These are phyloP conservation scores for Ispidina picta DNA, from an alignment of 2,797 vertebrate genomes.

Conservation along the genomic window DNA sequence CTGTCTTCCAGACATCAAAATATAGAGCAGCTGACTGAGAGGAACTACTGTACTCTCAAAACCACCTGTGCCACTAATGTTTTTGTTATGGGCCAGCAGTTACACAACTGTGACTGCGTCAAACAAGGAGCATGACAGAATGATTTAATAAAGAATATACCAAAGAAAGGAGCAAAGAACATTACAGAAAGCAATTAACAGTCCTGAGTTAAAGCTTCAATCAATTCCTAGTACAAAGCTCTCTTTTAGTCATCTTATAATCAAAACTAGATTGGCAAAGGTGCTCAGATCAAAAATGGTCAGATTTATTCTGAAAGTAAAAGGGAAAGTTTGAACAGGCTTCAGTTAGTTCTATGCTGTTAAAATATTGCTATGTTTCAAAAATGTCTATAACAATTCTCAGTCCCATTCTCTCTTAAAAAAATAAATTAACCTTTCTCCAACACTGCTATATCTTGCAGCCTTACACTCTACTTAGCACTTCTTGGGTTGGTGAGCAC, in stretches of 20 bases:
- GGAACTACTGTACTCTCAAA: neutral
- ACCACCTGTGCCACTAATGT: conserved; percentile 13
- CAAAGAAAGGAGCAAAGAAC: neutral
- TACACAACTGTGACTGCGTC: neutral
- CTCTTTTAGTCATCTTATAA: neutral
- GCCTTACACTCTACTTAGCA: neutral
- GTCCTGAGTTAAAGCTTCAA: neutral
- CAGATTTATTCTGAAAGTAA: neutral
- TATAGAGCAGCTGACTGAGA: neutral
- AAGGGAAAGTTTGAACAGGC: neutral
- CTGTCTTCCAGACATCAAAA: conserved; percentile 13
- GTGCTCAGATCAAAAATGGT: neutral
- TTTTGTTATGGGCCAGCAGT: conserved; percentile 24
- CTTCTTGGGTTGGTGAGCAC: neutral
- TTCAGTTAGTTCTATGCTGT: neutral
- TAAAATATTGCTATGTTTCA: neutral
- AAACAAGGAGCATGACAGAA: neutral
- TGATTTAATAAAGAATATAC: conserved; percentile 19
- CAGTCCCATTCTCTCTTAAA: neutral
- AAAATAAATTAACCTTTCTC: neutral
- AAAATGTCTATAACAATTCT: neutral
- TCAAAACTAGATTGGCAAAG: neutral
- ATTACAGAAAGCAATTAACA: neutral
- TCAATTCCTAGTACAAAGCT: conserved; percentile 33
- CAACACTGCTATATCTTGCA: neutral